phyloP scores from a whole-genome alignment of 2,797 vertebrate species.

The Enteromius anoplus region DNA sequence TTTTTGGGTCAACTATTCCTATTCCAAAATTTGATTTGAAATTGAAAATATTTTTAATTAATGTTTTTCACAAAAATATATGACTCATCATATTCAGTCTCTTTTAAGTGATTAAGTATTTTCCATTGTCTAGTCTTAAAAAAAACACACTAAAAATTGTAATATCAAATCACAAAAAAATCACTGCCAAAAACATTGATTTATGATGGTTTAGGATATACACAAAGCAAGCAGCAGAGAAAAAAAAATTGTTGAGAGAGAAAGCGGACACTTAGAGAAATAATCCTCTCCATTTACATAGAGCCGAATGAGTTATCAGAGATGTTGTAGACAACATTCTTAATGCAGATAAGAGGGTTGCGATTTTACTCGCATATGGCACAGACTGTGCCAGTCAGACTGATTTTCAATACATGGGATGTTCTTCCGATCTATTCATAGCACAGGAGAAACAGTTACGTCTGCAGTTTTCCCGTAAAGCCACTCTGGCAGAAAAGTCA shows the following conservation, averaged over 20 bases:
- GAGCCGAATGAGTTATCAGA: constrained; percentile 61
- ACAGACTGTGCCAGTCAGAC: constrained; percentile 32
- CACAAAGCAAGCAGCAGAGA: not conserved
- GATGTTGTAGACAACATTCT: constrained; percentile 63
- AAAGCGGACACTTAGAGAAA: constrained; percentile 28
- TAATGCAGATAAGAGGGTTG: constrained; percentile 66
- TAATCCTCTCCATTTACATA: constrained; percentile 60
- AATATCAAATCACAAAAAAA: no score
- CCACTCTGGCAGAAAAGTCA: constrained; percentile 48
- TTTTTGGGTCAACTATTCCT: no score
- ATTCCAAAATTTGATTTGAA: no score
- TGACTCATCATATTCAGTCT: no score
- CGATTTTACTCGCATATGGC: constrained; percentile 56
- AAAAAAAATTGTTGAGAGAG: constrained; percentile 1
- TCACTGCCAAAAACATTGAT: not conserved
- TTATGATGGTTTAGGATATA: constrained; percentile 21
- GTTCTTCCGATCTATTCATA: constrained; percentile 40
- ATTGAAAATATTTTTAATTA: no score
- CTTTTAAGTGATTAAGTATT: no score
- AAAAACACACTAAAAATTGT: no score
- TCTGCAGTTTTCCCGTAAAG: constrained; percentile 47
- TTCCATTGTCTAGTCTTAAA: no score
- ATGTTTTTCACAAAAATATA: no score
- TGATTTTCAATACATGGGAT: constrained; percentile 44
- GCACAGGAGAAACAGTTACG: constrained; percentile 24